These are phyloP conservation scores for Linurgus olivaceus DNA, from an alignment of 2,797 vertebrate species.

Conservation along the genomic window DNA sequence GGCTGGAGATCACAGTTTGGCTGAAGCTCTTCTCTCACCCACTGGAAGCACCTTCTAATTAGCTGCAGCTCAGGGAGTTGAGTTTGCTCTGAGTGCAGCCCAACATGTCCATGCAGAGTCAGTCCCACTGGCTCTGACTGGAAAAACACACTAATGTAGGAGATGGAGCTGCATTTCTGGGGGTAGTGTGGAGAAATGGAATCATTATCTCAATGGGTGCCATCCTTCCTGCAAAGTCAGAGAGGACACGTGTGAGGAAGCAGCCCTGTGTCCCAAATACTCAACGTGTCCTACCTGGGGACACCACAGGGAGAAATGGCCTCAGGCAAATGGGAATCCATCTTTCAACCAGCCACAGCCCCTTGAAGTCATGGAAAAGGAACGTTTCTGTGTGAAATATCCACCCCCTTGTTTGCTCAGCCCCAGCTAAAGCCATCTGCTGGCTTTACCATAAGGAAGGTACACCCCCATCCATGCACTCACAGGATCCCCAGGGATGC, in stretches of 20 bases:
- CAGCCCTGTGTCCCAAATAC: neutral
- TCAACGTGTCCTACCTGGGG: rapidly evolving
- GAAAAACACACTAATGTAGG: neutral
- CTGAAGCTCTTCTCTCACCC: neutral
- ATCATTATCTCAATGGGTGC: neutral
- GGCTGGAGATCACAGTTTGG: neutral
- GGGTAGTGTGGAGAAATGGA: neutral
- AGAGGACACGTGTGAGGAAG: neutral
- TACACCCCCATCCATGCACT: rapidly evolving
- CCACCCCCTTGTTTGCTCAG: neutral
- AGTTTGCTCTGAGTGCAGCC: neutral
- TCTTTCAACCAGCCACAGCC: neutral
- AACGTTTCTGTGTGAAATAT: neutral
- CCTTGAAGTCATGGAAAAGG: neutral
- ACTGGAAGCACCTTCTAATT: constrained; percentile 13
- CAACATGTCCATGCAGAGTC: neutral
- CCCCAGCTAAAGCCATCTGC: neutral
- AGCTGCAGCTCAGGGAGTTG: neutral
- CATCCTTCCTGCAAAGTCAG: neutral
- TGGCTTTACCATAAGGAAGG: neutral
- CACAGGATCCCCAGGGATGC: neutral
- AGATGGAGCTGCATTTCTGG: neutral
- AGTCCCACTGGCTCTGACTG: neutral
- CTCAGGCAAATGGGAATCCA: rapidly evolving
- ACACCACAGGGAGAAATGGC: rapidly evolving